Evolutionary conservation across 2,888 invertebrate species (phyloP).

Genomic region (Patella ulyssiponensis): DNA sequence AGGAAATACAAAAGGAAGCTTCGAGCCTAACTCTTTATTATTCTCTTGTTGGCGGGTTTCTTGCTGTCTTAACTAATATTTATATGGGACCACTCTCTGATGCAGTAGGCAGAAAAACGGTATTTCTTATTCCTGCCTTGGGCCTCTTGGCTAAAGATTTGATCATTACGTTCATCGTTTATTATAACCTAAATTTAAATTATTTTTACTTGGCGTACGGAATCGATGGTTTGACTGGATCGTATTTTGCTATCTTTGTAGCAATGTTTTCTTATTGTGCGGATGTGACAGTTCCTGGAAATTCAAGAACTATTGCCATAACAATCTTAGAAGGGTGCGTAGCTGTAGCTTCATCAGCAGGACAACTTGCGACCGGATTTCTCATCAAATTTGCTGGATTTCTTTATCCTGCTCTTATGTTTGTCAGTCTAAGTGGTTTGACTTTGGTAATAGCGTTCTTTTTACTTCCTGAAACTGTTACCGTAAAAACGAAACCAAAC

Average conservation of each 20-base stretch:
- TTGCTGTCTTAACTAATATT: not conserved
- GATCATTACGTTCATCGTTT: not conserved
- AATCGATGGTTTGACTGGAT: slow-evolving; percentile 43
- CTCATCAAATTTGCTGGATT: slow-evolving; percentile 33
- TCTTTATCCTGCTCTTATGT: slow-evolving; percentile 30
- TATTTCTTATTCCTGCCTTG: not conserved
- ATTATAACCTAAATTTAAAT: slow-evolving; percentile 18
- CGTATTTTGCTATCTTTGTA: slow-evolving; percentile 34
- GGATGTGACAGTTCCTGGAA: slow-evolving; percentile 41
- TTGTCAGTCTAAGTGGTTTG: slow-evolving; percentile 20
- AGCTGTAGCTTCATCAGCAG: slow-evolving; percentile 34
- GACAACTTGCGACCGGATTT: slow-evolving; percentile 39
- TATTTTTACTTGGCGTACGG: slow-evolving; percentile 35
- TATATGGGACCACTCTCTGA: not conserved
- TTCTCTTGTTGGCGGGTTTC: not conserved
- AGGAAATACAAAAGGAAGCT: not conserved
- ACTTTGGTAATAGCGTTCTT: slow-evolving; percentile 31
- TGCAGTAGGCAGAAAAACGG: not conserved
- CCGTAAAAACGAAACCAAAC: slow-evolving; percentile 21
- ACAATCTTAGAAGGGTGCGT: slow-evolving; percentile 36
- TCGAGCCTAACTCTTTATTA: not conserved
- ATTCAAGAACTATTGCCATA: slow-evolving; percentile 37
- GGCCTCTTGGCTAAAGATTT: not conserved
- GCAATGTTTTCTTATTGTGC: slow-evolving; percentile 35
- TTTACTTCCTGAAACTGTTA: slow-evolving; percentile 36